Evolutionary conservation across 2,888 invertebrate genomes (phyloP).

Genomic region (Eurytoma adleriae): DNA sequence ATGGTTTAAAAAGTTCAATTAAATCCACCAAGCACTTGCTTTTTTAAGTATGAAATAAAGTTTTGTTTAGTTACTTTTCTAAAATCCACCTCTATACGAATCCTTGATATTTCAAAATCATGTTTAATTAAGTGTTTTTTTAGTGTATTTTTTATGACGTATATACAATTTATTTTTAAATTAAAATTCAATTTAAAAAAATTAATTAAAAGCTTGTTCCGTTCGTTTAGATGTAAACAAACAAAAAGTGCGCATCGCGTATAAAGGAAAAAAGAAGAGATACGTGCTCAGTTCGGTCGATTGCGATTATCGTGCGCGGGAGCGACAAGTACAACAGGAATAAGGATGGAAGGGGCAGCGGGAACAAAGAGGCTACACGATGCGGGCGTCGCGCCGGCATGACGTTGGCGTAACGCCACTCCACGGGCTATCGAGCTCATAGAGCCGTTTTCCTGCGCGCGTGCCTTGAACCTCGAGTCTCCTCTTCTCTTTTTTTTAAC

Average conservation of each 20-base stretch:
- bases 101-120: too few relatives aligned
- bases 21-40: too few relatives aligned
- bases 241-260: neutral
- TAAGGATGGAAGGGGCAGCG: conserved; percentile 1
- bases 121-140: too few relatives aligned
- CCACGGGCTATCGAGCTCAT: conserved; percentile 28
- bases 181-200: too few relatives aligned
- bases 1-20: too few relatives aligned
- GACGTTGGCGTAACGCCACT: conserved; percentile 25
- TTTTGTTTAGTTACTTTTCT: too few relatives aligned
- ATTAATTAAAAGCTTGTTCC: neutral
- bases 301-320: neutral
- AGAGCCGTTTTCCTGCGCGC: conserved; percentile 22
- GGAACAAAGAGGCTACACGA: conserved; percentile 37
- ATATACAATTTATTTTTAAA: too few relatives aligned
- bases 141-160: too few relatives aligned
- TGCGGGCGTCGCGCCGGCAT: conserved; percentile 50
- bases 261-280: neutral
- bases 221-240: neutral
- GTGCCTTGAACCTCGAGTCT: conserved; percentile 21
- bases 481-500: too few relatives aligned
- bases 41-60: too few relatives aligned
- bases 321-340: neutral
- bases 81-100: too few relatives aligned
- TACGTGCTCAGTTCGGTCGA: neutral